Evolutionary conservation across 2,797 vertebrate species (phyloP), one percentile per base, ranked within the genome.

Genomic region (Merluccius polli): DNA sequence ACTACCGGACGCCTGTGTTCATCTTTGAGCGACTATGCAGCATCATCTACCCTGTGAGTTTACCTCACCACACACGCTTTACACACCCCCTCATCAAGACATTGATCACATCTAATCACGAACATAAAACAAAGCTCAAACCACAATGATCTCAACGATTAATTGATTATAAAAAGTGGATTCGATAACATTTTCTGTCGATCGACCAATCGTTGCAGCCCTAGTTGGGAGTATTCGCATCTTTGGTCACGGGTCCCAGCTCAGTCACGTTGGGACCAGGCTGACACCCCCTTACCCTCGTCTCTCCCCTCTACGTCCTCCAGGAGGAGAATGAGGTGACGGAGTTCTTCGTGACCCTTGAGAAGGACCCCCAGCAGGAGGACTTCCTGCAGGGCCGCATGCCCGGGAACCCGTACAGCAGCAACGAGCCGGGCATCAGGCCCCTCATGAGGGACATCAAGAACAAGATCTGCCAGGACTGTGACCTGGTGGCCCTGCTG

Each of bases 261-360:
- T n/a, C n/a, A n/a, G n/a, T n/a, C n/a, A n/a, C n/a, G n/a, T n/a
- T n/a, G n/a, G n/a, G n/a, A n/a, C n/a, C n/a, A n/a, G n/a, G n/a
- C n/a, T n/a, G n/a, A n/a, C n/a, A 59, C 52, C 52, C 52, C 52
- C 59, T 65, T 9, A 70, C 32, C 69, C 9, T 70, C 21, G 69
- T 70, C 35, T 24, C 30, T 29, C 41, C 24, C 30, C 18, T 6
- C 32, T 13, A 4, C 59, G 2, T 27, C 31, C 31, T 11, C 11
- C n/a, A 99, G 98, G 98, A 99, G 80, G 98, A 99, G 88, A 99
- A 99, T 41, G 98, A 99, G 91, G 98, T 99, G 88, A 99, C 98
- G 0, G 98, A 99, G 92, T 99, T 99, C 93, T 99, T 99, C 79
- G 98, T 98, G 74, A 98, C 98, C 0, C 91, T 99, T 90, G 98